phyloP scores from a whole-genome alignment of 2,797 vertebrate genomes.

The Mormyrus hasselquistii region DNA sequence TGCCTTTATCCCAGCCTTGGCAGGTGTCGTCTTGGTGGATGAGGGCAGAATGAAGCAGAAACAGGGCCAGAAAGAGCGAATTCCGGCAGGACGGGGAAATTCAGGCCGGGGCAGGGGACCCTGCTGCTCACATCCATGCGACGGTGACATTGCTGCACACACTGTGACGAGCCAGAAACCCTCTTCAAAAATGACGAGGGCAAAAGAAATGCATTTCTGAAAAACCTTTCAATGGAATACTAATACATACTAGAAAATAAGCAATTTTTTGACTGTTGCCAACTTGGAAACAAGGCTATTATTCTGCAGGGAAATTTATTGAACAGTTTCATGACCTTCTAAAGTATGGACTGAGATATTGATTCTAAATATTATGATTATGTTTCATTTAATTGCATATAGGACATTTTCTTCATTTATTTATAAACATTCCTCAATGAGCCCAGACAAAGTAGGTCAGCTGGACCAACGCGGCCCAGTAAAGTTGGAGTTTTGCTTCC shows the following conservation, averaged over 20 bases:
- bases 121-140: background rate
- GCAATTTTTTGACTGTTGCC: background rate
- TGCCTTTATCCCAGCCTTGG: conserved; percentile 66
- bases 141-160: background rate
- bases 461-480: background rate
- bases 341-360: background rate
- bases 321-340: background rate
- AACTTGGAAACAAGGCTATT: background rate
- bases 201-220: background rate
- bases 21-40: background rate
- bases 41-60: background rate
- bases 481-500: background rate
- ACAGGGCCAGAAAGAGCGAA: background rate
- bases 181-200: background rate
- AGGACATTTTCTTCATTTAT: conserved; percentile 12
- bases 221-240: background rate
- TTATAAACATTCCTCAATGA: conserved; percentile 1
- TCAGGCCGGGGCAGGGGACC: background rate
- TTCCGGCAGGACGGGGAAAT: background rate
- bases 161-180: background rate
- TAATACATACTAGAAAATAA: background rate
- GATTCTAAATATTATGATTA: background rate
- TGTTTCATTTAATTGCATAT: background rate
- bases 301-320: background rate
- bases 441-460: conserved; percentile 8